Conservation (phyloP, 2,113 vertebrate species). For the Peromyscus maniculatus region DNA sequence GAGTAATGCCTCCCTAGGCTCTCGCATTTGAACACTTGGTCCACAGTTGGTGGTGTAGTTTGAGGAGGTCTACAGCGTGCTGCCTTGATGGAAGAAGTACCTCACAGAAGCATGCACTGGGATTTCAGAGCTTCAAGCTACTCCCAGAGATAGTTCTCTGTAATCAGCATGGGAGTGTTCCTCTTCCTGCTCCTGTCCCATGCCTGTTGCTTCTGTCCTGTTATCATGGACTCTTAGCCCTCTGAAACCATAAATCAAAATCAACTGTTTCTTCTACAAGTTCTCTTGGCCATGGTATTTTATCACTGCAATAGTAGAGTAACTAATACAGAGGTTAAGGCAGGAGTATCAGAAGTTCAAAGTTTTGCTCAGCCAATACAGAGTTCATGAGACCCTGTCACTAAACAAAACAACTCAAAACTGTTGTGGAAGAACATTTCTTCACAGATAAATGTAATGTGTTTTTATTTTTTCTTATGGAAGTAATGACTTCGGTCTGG, state of each 20-base stretch:
- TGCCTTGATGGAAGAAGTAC: no score
- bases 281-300: background rate
- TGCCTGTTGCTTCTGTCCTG: background rate
- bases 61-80: background rate
- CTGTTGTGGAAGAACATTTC: background rate
- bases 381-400: background rate
- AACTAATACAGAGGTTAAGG: background rate
- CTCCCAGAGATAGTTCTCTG: background rate
- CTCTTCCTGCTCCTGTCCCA: background rate
- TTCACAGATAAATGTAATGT: background rate
- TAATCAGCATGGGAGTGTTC: background rate
- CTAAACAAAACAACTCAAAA: background rate
- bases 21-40: background rate
- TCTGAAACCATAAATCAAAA: background rate
- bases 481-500: background rate
- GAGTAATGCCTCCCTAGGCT: background rate
- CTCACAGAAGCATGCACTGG: fast-evolving
- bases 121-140: background rate
- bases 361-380: background rate
- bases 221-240: background rate
- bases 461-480: background rate
- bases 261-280: background rate
- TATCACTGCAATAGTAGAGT: background rate
- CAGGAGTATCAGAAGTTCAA: background rate
- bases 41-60: background rate